Base-by-base conservation (phyloP, 2,113 vertebrate genomes). In the Phycodurus eques region DNA sequence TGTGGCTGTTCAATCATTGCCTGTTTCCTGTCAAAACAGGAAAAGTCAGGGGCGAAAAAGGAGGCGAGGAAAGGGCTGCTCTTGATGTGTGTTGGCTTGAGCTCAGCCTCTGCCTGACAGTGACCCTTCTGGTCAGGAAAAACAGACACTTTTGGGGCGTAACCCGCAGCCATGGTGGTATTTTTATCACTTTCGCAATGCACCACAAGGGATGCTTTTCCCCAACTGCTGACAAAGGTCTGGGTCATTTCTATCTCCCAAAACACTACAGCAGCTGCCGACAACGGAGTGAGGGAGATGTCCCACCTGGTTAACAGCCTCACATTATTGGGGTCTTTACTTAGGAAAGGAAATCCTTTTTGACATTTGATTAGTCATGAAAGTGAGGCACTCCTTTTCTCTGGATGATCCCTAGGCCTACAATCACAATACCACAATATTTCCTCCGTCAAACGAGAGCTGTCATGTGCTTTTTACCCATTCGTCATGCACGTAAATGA, bases 21-120 rank as follows among this genome's bases (percentile, higher is more conserved):
- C 85, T 83, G 85, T 88, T 92, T 92, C 91, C 92, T 89, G 89
- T 92, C 88, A 92, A 92, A 92, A 92, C 91, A 92, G 92, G 92
- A 92, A 91, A 88, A 57, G 84, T 82, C 84, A 83, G 79, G 81
- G 83, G 81, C 54, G 83, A 91, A 86, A 90, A 88, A 83, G 86
- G 86, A 87, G 86, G 81, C 69, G 88, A 83, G 91, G 88, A 91
- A 91, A 90, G 87, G 89, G 86, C 69, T 82, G 77, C 87, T n/a
- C 88, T 91, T 86, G 82, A 89, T 89, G 87, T 89, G 83, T 77
- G 86, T 83, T 89, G 84, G 89, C 81, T 84, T 76, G 83, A 89
- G 79, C 75, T 84, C 79, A 83, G 73, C 73, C 44, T 79, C 88
- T 75, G 75, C 61, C 83, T 84, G 85, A 87, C 82, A 82, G 82